Percentiles rank a stretch among this genome's conserved stretches.
Evolutionary conservation across 2,797 vertebrate species (phyloP).

Genomic region (Mormyrus hasselquistii): DNA sequence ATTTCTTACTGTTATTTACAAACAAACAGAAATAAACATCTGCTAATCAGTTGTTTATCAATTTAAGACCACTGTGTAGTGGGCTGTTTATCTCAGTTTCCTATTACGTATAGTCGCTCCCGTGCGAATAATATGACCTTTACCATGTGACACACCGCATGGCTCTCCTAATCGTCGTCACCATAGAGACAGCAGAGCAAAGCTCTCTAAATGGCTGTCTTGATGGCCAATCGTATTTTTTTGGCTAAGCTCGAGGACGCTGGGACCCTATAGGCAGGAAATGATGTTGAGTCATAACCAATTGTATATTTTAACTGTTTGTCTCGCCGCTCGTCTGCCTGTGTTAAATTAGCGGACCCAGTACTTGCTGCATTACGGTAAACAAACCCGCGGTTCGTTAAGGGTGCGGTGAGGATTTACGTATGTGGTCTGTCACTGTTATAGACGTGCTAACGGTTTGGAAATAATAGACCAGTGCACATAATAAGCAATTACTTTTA

Average conservation of each 20-base stretch:
- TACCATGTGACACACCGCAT: slow-evolving; percentile 49
- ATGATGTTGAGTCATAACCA: slow-evolving; percentile 23
- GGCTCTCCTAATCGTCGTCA: slow-evolving; percentile 35
- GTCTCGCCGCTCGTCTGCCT: not conserved
- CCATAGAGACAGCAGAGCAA: slow-evolving; percentile 42
- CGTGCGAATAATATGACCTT: slow-evolving; percentile 32
- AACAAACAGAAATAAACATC: not conserved
- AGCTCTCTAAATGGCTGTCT: slow-evolving; percentile 39
- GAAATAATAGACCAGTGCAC: not conserved
- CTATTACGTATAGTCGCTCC: not conserved
- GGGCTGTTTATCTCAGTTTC: not conserved
- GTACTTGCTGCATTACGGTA: slow-evolving; percentile 45
- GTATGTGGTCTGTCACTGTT: not conserved
- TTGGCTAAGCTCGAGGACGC: slow-evolving; percentile 21
- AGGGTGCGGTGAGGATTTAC: not conserved
- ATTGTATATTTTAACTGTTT: slow-evolving; percentile 33
- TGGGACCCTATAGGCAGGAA: slow-evolving; percentile 22
- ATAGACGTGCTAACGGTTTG: not conserved
- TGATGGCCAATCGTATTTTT: slow-evolving; percentile 39
- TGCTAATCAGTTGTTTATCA: not conserved
- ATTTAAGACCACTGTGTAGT: not conserved
- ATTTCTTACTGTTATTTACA: not conserved
- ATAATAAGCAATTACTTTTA: not conserved
- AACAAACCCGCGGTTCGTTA: not conserved
- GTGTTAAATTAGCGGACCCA: not conserved